Evolutionary conservation across 2,797 vertebrate genomes (phyloP), one percentile per base, ranked within the genome.

Genomic region (Acridotheres tristis): DNA sequence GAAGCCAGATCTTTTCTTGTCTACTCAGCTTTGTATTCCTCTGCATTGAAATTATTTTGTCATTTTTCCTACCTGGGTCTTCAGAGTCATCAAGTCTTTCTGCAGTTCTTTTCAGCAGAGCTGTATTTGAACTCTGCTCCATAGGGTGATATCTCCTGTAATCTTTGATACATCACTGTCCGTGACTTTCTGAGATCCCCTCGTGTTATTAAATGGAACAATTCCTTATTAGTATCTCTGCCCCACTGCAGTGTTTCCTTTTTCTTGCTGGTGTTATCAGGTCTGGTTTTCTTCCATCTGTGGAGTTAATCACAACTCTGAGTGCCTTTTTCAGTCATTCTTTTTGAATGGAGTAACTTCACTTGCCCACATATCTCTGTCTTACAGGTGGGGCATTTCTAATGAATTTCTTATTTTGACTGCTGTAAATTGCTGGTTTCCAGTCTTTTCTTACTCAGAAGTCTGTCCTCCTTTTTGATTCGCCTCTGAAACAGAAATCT

Each of bases 231-330:
- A 61, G 57, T 4, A 3, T 76, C 19, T 72, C 6, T 48, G 2
- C 15, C 13, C 0, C 0, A 10, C 19, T 65, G 9, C 5, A 16
- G 13, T 11, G 10, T 34, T 59, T n/a, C 15, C 13, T 9, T 68
- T 27, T 9, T 20, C 7, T 45, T 54, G 3, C 17, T 77, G 4
- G 4, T 11, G 4, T 38, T 30, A 14, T 2, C 21, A 38, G 12
- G 2, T 48, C 32, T 29, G 7, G 0, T 32, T 73, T 73, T 58
- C 4, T 16, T 85, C 11, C 3, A 2, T 20, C 19, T 47, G 7
- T 53, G 38, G 30, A 9, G 6, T 29, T 78, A 32, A 54, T 71
- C 26, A 34, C 0, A 15, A 6, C 11, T 72, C 17, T 4, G 3
- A 13, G 5, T 45, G 17, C 9, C 4, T 76, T 57, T 45, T 51